phyloP scores from a whole-genome alignment of 2,888 invertebrate genomes.

The Cephus spinipes region DNA sequence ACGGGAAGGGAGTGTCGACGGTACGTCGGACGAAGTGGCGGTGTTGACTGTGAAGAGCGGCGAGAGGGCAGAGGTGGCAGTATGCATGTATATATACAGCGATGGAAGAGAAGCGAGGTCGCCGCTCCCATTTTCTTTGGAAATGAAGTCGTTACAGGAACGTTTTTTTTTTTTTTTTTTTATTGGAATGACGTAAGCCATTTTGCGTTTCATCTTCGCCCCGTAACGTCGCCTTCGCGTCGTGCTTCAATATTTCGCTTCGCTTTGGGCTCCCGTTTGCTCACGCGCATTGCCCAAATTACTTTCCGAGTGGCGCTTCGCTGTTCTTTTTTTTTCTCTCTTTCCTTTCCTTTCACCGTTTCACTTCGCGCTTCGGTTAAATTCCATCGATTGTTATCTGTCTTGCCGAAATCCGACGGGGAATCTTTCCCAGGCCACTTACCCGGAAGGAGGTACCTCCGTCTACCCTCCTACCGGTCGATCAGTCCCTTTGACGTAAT shows the following conservation, averaged over 20 bases:
- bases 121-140: slow-evolving; percentile 38
- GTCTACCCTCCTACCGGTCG: too few species aligned
- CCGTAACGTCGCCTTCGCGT: neutral
- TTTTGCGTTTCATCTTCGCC: slow-evolving; percentile 23
- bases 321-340: neutral
- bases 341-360: neutral
- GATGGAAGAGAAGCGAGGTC: neutral
- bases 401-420: neutral
- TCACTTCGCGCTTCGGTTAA: neutral
- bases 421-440: too few species aligned
- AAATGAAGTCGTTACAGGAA: slow-evolving; percentile 37
- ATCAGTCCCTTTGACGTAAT: too few species aligned
- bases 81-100: neutral
- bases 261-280: slow-evolving; percentile 30
- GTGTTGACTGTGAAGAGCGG: too few species aligned
- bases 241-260: slow-evolving; percentile 17
- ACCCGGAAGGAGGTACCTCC: too few species aligned
- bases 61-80: too few species aligned
- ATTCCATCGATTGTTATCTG: neutral
- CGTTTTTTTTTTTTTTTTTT: slow-evolving; percentile 11
- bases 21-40: neutral
- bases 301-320: slow-evolving; percentile 43
- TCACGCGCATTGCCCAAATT: slow-evolving; percentile 45
- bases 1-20: too few species aligned
- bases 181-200: slow-evolving; percentile 7